phyloP scores from a whole-genome alignment of 2,888 invertebrate genomes.

The Coenonympha glycerion region DNA sequence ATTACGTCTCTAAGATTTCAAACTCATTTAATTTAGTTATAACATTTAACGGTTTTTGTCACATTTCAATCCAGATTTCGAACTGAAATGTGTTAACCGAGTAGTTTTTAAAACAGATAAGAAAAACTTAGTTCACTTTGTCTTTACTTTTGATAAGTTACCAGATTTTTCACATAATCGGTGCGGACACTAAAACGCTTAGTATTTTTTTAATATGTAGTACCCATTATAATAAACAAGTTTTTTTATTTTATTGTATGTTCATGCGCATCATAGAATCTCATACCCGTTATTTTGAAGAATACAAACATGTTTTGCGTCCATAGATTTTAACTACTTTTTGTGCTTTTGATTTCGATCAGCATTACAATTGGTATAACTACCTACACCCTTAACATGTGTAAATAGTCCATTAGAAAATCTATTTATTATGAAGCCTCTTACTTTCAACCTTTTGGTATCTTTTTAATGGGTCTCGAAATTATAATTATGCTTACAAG shows the following conservation, averaged over 20 bases:
- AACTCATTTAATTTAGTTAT: too few species aligned
- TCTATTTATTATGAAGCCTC: constrained; percentile 31
- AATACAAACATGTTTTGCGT: constrained; percentile 6
- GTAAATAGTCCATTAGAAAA: constrained; percentile 34
- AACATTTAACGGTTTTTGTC: too few species aligned
- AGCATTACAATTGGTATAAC: constrained; percentile 2
- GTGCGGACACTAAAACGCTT: not conserved
- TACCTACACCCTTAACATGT: constrained; percentile 18
- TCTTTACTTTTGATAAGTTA: not conserved
- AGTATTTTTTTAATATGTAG: not conserved
- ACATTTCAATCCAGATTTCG: too few species aligned
- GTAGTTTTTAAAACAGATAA: too few species aligned
- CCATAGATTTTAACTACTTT: constrained; percentile 18
- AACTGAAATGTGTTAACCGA: too few species aligned
- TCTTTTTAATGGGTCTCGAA: constrained; percentile 30
- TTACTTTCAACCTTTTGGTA: constrained; percentile 32
- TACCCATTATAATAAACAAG: not conserved
- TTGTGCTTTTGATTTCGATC: constrained; percentile 16
- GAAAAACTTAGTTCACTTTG: not conserved
- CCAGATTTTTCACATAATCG: not conserved
- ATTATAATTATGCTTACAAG: not conserved
- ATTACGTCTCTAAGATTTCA: too few species aligned
- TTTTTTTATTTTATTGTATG: not conserved
- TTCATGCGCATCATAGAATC: constrained; percentile 10
- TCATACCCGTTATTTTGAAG: not conserved